Evolutionary conservation across 2,888 invertebrate genomes (phyloP).

Genomic region (Clivina fossor): DNA sequence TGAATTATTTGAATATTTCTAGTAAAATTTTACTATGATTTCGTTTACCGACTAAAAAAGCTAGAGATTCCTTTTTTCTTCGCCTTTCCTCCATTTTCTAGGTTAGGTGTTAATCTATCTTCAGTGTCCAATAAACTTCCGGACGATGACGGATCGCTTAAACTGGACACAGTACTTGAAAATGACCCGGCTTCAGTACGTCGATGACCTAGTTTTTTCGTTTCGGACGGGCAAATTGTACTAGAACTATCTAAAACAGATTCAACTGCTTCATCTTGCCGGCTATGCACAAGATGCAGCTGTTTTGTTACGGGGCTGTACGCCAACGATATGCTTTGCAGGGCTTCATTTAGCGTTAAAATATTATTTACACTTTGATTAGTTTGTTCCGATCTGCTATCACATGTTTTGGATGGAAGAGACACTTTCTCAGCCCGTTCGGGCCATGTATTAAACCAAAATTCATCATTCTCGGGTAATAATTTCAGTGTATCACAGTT

Average conservation of each 20-base stretch:
- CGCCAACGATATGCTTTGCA: slow-evolving; percentile 72
- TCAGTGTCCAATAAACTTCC: slow-evolving; percentile 57
- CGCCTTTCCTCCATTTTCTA: slow-evolving; percentile 53
- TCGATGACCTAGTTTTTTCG: slow-evolving; percentile 51
- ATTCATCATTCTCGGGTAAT: slow-evolving; percentile 43
- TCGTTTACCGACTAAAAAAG: slow-evolving; percentile 68
- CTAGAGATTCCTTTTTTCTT: slow-evolving; percentile 64
- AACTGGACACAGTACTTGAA: slow-evolving; percentile 69
- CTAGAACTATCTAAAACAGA: slow-evolving; percentile 13
- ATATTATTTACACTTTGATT: slow-evolving; percentile 52
- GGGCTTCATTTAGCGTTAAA: slow-evolving; percentile 66
- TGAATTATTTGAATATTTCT: too few relatives aligned
- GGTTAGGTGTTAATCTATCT: slow-evolving; percentile 44
- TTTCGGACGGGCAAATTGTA: slow-evolving; percentile 28
- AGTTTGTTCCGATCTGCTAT: slow-evolving; percentile 35
- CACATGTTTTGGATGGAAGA: slow-evolving; percentile 42
- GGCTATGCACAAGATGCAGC: slow-evolving; percentile 62
- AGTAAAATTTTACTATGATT: slow-evolving; percentile 33
- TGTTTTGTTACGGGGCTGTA: slow-evolving; percentile 76
- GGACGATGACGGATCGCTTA: slow-evolving; percentile 69
- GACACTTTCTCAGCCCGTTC: slow-evolving; percentile 51
- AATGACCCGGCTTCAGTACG: slow-evolving; percentile 64
- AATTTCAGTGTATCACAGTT: slow-evolving; percentile 46
- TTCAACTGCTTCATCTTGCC: slow-evolving; percentile 42
- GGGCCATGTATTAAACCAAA: slow-evolving; percentile 58